Percentiles rank a stretch among this genome's conserved stretches.
These are phyloP conservation scores for Eupeodes luniger DNA, from an alignment of 2,888 invertebrate species.

Conservation along the genomic window DNA sequence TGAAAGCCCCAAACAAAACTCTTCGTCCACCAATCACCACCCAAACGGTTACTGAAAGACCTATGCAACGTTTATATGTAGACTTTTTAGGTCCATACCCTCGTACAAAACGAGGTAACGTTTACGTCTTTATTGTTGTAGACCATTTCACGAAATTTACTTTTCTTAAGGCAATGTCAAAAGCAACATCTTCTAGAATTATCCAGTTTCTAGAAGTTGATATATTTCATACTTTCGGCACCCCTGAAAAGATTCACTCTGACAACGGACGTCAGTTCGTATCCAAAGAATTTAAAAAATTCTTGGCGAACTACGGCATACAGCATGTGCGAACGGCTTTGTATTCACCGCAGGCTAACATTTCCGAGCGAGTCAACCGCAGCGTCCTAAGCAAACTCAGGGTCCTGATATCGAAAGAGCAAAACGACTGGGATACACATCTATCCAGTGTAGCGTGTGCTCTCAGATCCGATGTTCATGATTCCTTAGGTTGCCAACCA, in stretches of 20 bases:
- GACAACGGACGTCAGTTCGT: slow-evolving; percentile 78
- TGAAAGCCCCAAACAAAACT: no score
- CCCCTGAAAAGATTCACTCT: slow-evolving; percentile 71
- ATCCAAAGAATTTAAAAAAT: slow-evolving; percentile 26
- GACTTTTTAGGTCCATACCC: slow-evolving; percentile 66
- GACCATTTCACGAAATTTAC: slow-evolving; percentile 54
- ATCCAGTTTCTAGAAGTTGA: slow-evolving; percentile 47
- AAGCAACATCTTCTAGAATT: slow-evolving; percentile 10
- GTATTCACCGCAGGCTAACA: slow-evolving; percentile 80
- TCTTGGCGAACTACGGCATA: slow-evolving; percentile 55
- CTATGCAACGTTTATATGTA: not conserved
- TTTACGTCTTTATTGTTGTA: slow-evolving; percentile 20
- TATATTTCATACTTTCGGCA: slow-evolving; percentile 77
- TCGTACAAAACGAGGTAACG: slow-evolving; percentile 26
- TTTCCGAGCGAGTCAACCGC: slow-evolving; percentile 79
- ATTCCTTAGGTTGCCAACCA: slow-evolving; percentile 24
- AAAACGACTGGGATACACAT: slow-evolving; percentile 22
- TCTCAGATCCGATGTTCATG: slow-evolving; percentile 11
- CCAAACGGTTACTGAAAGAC: no score
- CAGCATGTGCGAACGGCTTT: slow-evolving; percentile 69
- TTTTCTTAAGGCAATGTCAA: slow-evolving; percentile 24
- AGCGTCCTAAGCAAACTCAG: slow-evolving; percentile 25
- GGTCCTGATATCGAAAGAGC: slow-evolving; percentile 9
- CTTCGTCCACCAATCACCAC: no score
- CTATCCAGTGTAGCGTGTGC: slow-evolving; percentile 9